Evolutionary conservation across 2,888 invertebrate species (phyloP).

Genomic region (Melanostoma scalare): DNA sequence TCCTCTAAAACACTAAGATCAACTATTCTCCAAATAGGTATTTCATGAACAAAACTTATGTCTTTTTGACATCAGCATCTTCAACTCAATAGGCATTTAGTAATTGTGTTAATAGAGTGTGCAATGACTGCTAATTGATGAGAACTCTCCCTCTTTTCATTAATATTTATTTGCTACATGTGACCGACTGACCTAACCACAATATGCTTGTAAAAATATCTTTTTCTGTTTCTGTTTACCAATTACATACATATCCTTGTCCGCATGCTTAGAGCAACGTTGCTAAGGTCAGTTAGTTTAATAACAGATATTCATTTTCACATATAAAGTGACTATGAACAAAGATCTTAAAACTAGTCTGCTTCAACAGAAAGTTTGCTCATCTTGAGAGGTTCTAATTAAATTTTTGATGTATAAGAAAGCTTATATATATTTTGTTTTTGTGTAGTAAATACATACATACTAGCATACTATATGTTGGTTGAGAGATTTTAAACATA

Average conservation of each 20-base stretch:
- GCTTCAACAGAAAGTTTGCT: constrained; percentile 36
- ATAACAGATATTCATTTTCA: no score
- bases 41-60: no score
- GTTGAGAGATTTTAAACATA: no score
- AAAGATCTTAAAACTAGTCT: constrained; percentile 29
- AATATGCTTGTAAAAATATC: constrained; percentile 12
- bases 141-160: constrained; percentile 55
- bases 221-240: background rate
- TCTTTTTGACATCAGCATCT: constrained; percentile 12
- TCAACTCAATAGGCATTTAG: constrained; percentile 61
- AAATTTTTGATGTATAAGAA: constrained; percentile 40
- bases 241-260: no score
- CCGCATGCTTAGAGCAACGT: no score
- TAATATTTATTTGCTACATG: constrained; percentile 66
- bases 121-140: constrained; percentile 68
- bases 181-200: constrained; percentile 42
- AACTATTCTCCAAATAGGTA: constrained; percentile 2
- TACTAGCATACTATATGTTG: no score
- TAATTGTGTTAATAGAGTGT: constrained; percentile 68
- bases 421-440: no score
- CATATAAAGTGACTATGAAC: constrained; percentile 28
- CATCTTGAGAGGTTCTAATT: constrained; percentile 59
- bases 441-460: no score
- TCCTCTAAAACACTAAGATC: no score
- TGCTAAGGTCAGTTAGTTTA: no score